These are phyloP conservation scores for Papilio protenor DNA, from an alignment of 2,888 invertebrate species.

Conservation along the genomic window DNA sequence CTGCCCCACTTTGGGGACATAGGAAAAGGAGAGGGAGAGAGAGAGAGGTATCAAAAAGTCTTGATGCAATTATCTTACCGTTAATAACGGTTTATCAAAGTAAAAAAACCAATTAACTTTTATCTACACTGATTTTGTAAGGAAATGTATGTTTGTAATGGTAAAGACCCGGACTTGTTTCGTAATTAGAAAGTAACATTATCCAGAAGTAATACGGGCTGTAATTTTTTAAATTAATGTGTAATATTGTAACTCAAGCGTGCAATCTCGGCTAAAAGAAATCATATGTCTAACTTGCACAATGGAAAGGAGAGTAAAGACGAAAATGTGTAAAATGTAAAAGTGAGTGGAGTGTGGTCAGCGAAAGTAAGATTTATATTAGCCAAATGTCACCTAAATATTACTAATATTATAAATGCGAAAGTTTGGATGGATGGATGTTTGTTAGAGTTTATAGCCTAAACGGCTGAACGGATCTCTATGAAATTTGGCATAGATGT, in stretches of 20 bases:
- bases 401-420: too few relatives aligned
- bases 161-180: background rate
- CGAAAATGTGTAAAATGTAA: slow-evolving; percentile 13
- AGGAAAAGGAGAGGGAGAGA: too few relatives aligned
- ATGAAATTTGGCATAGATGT: too few relatives aligned
- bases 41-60: background rate
- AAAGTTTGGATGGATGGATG: too few relatives aligned
- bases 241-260: background rate
- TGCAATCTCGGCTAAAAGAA: background rate
- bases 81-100: slow-evolving; percentile 6
- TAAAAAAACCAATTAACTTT: background rate
- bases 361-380: slow-evolving; percentile 8
- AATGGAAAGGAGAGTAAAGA: slow-evolving; percentile 11
- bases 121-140: background rate
- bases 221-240: slow-evolving; percentile 1
- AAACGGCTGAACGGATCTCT: too few relatives aligned
- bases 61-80: background rate
- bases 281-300: background rate
- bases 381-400: slow-evolving; percentile 7
- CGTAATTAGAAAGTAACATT: background rate
- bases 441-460: too few relatives aligned
- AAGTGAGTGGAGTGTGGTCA: background rate
- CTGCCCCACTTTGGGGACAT: too few relatives aligned
- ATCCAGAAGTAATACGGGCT: background rate
- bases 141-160: background rate